phyloP scores from a whole-genome alignment of 2,888 invertebrate species.

The Melangyna quadrimaculata region DNA sequence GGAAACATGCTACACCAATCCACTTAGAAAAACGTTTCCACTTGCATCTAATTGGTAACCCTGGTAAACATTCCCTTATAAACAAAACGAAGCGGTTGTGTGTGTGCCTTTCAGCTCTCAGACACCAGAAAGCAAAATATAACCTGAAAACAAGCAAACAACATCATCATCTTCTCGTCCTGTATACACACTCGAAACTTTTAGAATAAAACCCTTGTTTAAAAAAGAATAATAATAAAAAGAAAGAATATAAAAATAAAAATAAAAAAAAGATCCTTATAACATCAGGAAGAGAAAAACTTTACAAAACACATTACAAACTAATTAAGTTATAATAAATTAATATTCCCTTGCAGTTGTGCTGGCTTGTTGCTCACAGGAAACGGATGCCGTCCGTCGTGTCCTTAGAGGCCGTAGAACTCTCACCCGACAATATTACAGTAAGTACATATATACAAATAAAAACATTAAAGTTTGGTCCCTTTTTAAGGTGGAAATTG shows the following conservation, averaged over 20 bases:
- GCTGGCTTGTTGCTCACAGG: conserved; percentile 85
- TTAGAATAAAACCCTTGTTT: conserved; percentile 18
- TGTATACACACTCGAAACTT: conserved; percentile 9
- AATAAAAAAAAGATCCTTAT: conserved; percentile 1
- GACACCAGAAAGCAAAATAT: conserved; percentile 3
- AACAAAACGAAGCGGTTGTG: not conserved
- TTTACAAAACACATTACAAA: conserved; percentile 66
- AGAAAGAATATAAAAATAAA: not conserved
- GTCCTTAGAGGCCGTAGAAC: conserved; percentile 90
- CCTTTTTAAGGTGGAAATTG: conserved; percentile 13
- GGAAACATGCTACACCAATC: conserved; percentile 55
- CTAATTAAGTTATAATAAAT: conserved; percentile 74
- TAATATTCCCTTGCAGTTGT: conserved; percentile 83
- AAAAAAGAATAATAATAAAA: not conserved
- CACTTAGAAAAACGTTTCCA: conserved; percentile 28
- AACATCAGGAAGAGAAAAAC: conserved; percentile 46
- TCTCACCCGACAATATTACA: conserved; percentile 88
- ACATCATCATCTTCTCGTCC: conserved; percentile 5
- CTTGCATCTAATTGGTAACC: conserved; percentile 49
- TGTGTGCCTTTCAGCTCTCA: not conserved
- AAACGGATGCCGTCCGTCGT: conserved; percentile 89
- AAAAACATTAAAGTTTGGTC: not conserved
- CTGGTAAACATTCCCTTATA: conserved; percentile 30
- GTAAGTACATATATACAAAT: conserved; percentile 84
- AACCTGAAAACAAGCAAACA: conserved; percentile 33